Evolutionary conservation across 2,888 invertebrate genomes (phyloP).

Genomic region (Tortricodes alternella): DNA sequence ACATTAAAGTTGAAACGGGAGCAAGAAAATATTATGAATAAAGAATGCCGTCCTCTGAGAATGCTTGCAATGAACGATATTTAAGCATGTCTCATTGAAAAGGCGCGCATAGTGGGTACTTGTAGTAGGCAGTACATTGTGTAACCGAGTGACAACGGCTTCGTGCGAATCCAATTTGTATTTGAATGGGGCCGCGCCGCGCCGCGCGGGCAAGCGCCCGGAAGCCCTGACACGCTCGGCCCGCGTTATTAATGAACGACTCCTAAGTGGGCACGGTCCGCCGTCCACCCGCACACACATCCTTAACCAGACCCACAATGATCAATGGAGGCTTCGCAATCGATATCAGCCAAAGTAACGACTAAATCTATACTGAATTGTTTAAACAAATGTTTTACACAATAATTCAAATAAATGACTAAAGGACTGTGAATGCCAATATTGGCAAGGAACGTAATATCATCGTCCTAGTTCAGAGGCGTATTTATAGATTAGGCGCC

Average conservation of each 20-base stretch:
- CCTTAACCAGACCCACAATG: conserved; percentile 16
- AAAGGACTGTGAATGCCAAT: no score
- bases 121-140: conserved; percentile 50
- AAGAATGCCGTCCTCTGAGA: background rate
- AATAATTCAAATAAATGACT: no score
- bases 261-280: conserved; percentile 8
- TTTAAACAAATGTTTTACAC: no score
- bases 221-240: conserved; percentile 72
- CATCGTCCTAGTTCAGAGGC: no score
- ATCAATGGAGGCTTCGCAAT: background rate
- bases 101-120: conserved; percentile 42
- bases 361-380: no score
- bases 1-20: conserved; percentile 3
- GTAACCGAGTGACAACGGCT: conserved; percentile 48
- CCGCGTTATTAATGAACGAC: conserved; percentile 67
- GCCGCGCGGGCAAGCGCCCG: conserved; percentile 56
- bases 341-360: background rate
- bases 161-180: conserved; percentile 70
- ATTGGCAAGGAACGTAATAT: no score
- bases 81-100: conserved; percentile 34
- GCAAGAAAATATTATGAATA: conserved; percentile 11
- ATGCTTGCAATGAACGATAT: conserved; percentile 4
- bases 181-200: conserved; percentile 60
- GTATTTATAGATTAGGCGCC: no score
- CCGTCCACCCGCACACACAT: conserved; percentile 23